A percentile compares a stretch with the other conserved stretches of the same genome.
Conservation (phyloP, 2,113 vertebrate species). For the Origma solitaria region DNA sequence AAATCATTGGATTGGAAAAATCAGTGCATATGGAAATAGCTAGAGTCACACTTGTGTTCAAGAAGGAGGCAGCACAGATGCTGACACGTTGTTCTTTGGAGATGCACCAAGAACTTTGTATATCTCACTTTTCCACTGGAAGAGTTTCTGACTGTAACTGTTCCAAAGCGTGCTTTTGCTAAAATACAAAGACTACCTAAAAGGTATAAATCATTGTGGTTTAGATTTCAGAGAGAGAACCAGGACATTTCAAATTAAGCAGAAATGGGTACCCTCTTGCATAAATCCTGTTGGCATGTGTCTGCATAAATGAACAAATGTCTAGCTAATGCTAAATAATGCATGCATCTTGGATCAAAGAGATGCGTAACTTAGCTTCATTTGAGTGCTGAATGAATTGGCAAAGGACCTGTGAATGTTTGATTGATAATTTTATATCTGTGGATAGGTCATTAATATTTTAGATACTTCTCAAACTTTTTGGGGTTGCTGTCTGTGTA, state of each 20-base stretch:
- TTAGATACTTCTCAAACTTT: background rate
- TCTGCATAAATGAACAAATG: constrained; percentile 27
- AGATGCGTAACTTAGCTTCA: constrained; percentile 20
- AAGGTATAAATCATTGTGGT: background rate
- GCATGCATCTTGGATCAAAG: constrained; percentile 1
- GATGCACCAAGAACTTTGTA: background rate
- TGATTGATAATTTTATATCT: background rate
- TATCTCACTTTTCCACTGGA: background rate
- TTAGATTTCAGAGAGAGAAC: constrained; percentile 10
- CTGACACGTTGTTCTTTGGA: background rate
- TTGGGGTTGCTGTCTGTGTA: background rate
- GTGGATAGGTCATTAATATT: constrained; percentile 16
- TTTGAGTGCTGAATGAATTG: background rate
- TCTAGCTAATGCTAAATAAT: constrained; percentile 50
- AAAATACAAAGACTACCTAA: background rate
- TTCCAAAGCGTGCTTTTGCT: background rate
- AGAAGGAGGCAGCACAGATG: background rate
- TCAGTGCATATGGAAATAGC: background rate
- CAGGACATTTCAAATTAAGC: background rate
- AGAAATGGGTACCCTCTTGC: background rate
- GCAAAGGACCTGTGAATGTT: background rate
- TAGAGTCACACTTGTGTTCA: fast-evolving
- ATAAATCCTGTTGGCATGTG: constrained; percentile 36
- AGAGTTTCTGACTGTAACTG: background rate
- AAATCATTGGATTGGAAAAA: background rate